A percentile compares a stretch with the other conserved stretches of the same genome.
phyloP scores from a whole-genome alignment of 2,888 invertebrate genomes.

The Sphecodes monilicornis region DNA sequence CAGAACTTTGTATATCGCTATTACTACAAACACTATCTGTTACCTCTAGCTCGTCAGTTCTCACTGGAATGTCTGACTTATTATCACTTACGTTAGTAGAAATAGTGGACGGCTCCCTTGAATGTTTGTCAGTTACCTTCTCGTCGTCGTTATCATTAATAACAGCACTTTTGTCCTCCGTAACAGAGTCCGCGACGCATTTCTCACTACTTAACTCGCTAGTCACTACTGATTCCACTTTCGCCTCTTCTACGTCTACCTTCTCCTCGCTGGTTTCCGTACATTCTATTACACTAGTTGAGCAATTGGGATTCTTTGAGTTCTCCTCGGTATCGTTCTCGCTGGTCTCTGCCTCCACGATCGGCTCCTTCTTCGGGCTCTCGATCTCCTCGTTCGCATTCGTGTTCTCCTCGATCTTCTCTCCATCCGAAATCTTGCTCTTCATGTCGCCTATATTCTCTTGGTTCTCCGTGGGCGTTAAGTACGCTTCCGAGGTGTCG shows the following conservation, averaged over 20 bases:
- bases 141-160: conserved; percentile 81
- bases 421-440: conserved; percentile 64
- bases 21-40: conserved; percentile 82
- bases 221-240: conserved; percentile 66
- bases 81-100: conserved; percentile 83
- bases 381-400: conserved; percentile 63
- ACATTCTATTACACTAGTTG: conserved; percentile 80
- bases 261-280: conserved; percentile 66
- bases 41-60: conserved; percentile 78
- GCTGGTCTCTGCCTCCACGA: conserved; percentile 51
- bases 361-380: conserved; percentile 72
- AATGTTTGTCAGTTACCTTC: conserved; percentile 78
- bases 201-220: conserved; percentile 80
- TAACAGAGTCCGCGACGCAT: conserved; percentile 69
- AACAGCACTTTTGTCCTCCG: conserved; percentile 79
- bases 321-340: conserved; percentile 77
- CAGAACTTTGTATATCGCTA: conserved; percentile 82
- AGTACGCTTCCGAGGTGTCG: conserved; percentile 89
- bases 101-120: conserved; percentile 84
- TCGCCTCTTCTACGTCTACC: conserved; percentile 70
- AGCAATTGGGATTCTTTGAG: conserved; percentile 79
- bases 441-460: conserved; percentile 69
- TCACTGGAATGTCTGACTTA: conserved; percentile 74
- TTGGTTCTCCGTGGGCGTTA: conserved; percentile 87
- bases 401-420: conserved; percentile 71